Percentiles rank a stretch among this genome's conserved stretches.
Evolutionary conservation across 2,888 invertebrate species (phyloP).

Genomic region (Tridacna crocea): DNA sequence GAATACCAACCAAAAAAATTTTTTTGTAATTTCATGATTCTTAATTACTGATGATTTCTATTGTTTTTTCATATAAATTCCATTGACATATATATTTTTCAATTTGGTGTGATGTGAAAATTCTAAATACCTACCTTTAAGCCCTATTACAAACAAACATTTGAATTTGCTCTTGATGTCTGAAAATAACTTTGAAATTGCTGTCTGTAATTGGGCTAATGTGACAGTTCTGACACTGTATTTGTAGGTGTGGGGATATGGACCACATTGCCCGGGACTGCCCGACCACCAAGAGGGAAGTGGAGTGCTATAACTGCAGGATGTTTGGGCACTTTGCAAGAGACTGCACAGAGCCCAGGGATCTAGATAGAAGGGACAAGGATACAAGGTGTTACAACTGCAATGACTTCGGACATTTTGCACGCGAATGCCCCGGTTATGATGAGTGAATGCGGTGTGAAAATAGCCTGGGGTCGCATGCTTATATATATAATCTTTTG

Average conservation of each 20-base stretch:
- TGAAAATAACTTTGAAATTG: no score
- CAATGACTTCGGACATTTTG: slow-evolving; percentile 84
- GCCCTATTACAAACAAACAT: no score
- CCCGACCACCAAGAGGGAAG: slow-evolving; percentile 54
- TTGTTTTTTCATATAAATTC: no score
- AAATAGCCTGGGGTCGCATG: background rate
- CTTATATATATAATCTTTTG: no score
- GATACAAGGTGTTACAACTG: slow-evolving; percentile 61
- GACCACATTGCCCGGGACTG: slow-evolving; percentile 81
- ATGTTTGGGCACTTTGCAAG: slow-evolving; percentile 84
- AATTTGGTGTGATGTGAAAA: no score
- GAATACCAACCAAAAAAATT: no score
- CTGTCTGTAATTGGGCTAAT: no score
- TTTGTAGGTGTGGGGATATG: slow-evolving; percentile 60
- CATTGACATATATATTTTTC: no score
- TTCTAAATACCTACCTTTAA: no score
- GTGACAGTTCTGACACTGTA: background rate
- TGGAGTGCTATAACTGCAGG: slow-evolving; percentile 83
- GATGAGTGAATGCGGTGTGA: slow-evolving; percentile 22
- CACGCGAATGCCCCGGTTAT: slow-evolving; percentile 82
- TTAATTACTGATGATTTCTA: no score
- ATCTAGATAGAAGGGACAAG: background rate
- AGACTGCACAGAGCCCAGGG: slow-evolving; percentile 78
- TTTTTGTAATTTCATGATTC: no score
- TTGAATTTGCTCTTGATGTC: no score